Evolutionary conservation across 1,140 invertebrate genomes (phyloP).

Genomic region (Mylabris phalerata): DNA sequence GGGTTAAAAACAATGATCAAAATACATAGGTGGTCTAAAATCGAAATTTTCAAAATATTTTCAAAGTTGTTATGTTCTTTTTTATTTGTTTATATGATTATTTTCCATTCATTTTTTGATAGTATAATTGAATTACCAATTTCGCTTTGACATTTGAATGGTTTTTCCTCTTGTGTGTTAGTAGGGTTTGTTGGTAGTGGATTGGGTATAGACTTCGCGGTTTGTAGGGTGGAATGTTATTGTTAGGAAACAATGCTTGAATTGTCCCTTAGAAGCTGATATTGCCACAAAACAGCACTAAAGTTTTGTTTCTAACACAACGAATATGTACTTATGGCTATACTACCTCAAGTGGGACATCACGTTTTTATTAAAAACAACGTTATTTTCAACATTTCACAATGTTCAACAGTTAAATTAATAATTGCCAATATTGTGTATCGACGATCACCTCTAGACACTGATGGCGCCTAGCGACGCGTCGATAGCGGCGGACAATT

Average conservation of each 20-base stretch:
- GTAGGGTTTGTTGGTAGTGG: slow-evolving; percentile 4
- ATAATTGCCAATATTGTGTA: too few relatives aligned
- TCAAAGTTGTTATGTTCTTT: too few relatives aligned
- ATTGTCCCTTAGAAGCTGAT: slow-evolving; percentile 32
- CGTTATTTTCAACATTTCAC: background rate
- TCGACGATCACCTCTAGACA: too few relatives aligned
- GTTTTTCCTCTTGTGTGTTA: slow-evolving; percentile 11
- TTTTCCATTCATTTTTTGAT: background rate
- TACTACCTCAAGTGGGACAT: slow-evolving; percentile 27
- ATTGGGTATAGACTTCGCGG: slow-evolving; percentile 3
- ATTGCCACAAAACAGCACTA: slow-evolving; percentile 37
- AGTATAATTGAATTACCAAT: slow-evolving; percentile 13
- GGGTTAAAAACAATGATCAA: too few relatives aligned
- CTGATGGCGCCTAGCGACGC: slow-evolving; percentile 27
- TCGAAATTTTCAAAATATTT: too few relatives aligned
- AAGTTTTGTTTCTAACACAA: slow-evolving; percentile 33
- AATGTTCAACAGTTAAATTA: too few relatives aligned
- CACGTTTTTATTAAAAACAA: slow-evolving; percentile 29
- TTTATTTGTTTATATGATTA: too few relatives aligned
- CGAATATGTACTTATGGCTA: slow-evolving; percentile 31
- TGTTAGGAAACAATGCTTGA: slow-evolving; percentile 33
- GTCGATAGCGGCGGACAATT: slow-evolving; percentile 35
- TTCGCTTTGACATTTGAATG: slow-evolving; percentile 14
- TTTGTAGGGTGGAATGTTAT: slow-evolving; percentile 30
- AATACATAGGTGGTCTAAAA: too few relatives aligned